Base-by-base conservation (phyloP, 1,140 invertebrate genomes). In the Drosophila subpulchrella region DNA sequence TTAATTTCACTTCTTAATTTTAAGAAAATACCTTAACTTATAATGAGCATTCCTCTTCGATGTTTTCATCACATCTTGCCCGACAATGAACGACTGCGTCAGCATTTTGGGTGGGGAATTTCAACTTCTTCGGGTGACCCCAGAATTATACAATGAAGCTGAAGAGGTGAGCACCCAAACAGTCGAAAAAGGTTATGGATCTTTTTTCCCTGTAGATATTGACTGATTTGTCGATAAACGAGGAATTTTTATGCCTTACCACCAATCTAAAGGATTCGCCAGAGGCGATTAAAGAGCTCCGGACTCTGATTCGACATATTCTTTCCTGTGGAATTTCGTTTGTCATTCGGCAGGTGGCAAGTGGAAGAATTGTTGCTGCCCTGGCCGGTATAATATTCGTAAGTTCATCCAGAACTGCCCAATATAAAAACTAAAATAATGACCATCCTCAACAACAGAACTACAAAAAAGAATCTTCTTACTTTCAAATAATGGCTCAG, bases 341-440 rank as follows among this genome's bases (percentile, higher is more conserved):
- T 36, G 93, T 94, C 1, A 95, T 95, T 0, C 79, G 95, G 4
- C 93, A 94, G 36, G 91, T 92, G 5, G 73, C 93, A 76, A 94
- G 95, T 2, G 93, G 92, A 6, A 93, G 94, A 6, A 94, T 93
- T 1, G 90, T 93, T 15, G 94, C 95, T 66, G 95, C 95, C n/a
- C 48, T 65, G 17, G 27, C 55, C 10, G 65, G 56, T 41, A 60
- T 71, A 30, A 61, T 83, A n/a, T 46, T 24, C 11, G 42, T 46
- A 46, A 24, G 41, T 42, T 17, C 38, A 13, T 39, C 4, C 1
- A 5, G 4, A n/a, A 4, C 11, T 4, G 12, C 38, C 4, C 0
- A 12, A 13, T 5, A 5, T n/a, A 12, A 13, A 12, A 13, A 0
- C 13, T n/a, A 13, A 39, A 13, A 1, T 11, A 12, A 0, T 13